These are phyloP conservation scores for Apis mellifera DNA, from an alignment of 1,140 invertebrate species.

Conservation along the genomic window Amel_HAv3.1 CM009934.2:2584501-2585000, in stretches of 20 bases:
- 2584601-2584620: too few relatives aligned
- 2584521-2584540: too few relatives aligned
- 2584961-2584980: constrained; percentile 33
- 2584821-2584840: neutral
- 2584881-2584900: neutral
- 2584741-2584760: constrained; percentile 2
- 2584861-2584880: too few relatives aligned
- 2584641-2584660: too few relatives aligned
- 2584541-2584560: too few relatives aligned
- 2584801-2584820: constrained; percentile 1
- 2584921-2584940: neutral
- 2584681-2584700: too few relatives aligned
- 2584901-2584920: constrained; percentile 13
- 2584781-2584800: constrained; percentile 12
- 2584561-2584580: too few relatives aligned
- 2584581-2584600: too few relatives aligned
- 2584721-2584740: neutral
- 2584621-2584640: too few relatives aligned
- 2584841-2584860: neutral
- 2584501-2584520: too few relatives aligned
- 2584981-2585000: constrained; percentile 59
- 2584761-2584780: neutral
- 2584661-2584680: too few relatives aligned
- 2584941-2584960: constrained; percentile 1
- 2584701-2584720: neutral